A percentile compares a stretch with the other conserved stretches of the same genome.
Conservation (phyloP, 1,140 invertebrate species). For the Melanaphis sacchari region DNA sequence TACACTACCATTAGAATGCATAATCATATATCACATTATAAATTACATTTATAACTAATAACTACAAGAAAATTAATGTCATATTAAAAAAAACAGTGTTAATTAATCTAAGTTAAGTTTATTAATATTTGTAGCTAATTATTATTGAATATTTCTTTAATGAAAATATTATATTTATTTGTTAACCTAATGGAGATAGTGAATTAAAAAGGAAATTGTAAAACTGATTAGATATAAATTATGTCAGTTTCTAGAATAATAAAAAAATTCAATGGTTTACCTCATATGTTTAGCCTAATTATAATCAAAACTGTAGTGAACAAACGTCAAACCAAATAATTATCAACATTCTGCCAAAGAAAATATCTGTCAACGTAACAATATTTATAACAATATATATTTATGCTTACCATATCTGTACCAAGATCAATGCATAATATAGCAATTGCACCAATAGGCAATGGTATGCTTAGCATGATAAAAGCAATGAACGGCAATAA, state of each 20-base stretch:
- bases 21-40: not conserved
- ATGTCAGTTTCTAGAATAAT: not conserved
- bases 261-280: slow-evolving; percentile 42
- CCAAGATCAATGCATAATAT: slow-evolving; percentile 99
- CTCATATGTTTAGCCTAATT: slow-evolving; percentile 42
- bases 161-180: not conserved
- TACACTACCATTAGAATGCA: not conserved
- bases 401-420: slow-evolving; percentile 95
- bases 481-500: slow-evolving; percentile 99
- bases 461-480: slow-evolving; percentile 95
- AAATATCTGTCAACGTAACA: slow-evolving; percentile 50
- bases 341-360: slow-evolving; percentile 50
- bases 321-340: slow-evolving; percentile 50
- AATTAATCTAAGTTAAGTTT: not conserved
- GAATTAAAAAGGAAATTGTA: not conserved
- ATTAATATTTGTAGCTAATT: not conserved
- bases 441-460: slow-evolving; percentile 97
- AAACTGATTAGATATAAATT: slow-evolving; percentile 34
- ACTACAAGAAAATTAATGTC: not conserved
- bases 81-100: not conserved
- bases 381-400: slow-evolving; percentile 28
- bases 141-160: not conserved
- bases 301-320: slow-evolving; percentile 50
- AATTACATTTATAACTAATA: not conserved
- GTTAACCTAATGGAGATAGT: not conserved